phyloP scores from a whole-genome alignment of 2,888 invertebrate species.

The Antheraea assamensis region DNA sequence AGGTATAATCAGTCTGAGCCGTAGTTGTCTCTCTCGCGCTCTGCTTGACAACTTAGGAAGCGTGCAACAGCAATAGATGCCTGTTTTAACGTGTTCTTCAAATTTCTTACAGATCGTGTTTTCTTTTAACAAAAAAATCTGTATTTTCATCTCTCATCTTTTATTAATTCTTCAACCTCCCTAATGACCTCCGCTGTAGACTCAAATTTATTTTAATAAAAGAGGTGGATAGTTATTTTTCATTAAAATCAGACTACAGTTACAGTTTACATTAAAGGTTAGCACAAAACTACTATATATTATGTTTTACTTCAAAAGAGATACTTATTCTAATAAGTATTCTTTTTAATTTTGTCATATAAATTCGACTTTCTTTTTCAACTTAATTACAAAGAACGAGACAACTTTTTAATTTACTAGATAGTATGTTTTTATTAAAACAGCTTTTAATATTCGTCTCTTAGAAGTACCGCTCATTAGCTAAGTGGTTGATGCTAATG shows the following conservation, averaged over 20 bases:
- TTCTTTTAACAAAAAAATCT: too few relatives aligned
- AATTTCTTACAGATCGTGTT: too few relatives aligned
- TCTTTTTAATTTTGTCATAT: not conserved
- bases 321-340: not conserved
- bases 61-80: too few relatives aligned
- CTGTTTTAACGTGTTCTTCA: too few relatives aligned
- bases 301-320: not conserved
- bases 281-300: not conserved
- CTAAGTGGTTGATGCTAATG: not conserved
- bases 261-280: not conserved
- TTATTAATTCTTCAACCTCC: too few relatives aligned
- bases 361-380: not conserved
- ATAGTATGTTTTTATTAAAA: not conserved
- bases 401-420: not conserved
- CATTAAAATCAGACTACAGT: not conserved
- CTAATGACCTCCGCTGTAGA: too few relatives aligned
- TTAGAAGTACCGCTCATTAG: not conserved
- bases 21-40: too few relatives aligned
- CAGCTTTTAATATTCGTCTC: conserved; percentile 1
- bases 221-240: not conserved
- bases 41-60: too few relatives aligned
- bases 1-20: too few relatives aligned
- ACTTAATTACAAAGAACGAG: not conserved
- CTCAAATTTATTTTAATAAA: not conserved
- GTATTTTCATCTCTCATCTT: too few relatives aligned